Conservation (phyloP, 92 coral and sea anemone genomes). For the Bergia sp. region DNA sequence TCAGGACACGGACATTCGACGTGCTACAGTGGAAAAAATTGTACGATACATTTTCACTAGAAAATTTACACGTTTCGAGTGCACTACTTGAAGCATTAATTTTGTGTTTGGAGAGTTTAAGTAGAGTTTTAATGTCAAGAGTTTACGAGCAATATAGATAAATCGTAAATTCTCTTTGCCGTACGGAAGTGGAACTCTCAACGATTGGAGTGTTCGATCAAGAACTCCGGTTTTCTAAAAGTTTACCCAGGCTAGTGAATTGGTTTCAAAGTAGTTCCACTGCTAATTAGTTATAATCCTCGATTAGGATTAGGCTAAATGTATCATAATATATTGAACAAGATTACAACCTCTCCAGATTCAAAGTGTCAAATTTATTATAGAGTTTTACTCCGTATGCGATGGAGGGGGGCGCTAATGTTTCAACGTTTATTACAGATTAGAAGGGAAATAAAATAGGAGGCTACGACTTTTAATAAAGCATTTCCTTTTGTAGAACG, state of each 20-base stretch:
- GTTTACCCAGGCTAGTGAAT: conserved; percentile 81
- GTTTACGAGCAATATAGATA: conserved; percentile 59
- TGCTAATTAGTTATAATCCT: conserved; percentile 88
- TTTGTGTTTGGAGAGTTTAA: conserved; percentile 49
- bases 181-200: conserved; percentile 87
- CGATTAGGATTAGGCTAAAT: conserved; percentile 67
- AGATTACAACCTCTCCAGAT: conserved; percentile 42
- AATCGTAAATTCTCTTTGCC: conserved; percentile 67
- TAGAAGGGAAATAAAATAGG: background rate
- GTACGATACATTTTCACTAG: conserved; percentile 15
- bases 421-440: background rate
- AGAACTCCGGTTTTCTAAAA: conserved; percentile 71
- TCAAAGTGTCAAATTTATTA: conserved; percentile 42
- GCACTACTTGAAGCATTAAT: conserved; percentile 44
- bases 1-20: conserved; percentile 20
- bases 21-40: conserved; percentile 9
- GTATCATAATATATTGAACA: conserved; percentile 59
- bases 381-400: conserved; percentile 13
- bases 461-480: conserved; percentile 3
- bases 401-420: conserved; percentile 36
- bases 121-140: conserved; percentile 45
- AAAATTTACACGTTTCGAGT: conserved; percentile 44
- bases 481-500: conserved; percentile 21
- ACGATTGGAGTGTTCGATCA: conserved; percentile 73
- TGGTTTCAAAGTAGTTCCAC: conserved; percentile 77